phyloP scores from a whole-genome alignment of 2,113 vertebrate genomes.

The Lycaon pictus region DNA sequence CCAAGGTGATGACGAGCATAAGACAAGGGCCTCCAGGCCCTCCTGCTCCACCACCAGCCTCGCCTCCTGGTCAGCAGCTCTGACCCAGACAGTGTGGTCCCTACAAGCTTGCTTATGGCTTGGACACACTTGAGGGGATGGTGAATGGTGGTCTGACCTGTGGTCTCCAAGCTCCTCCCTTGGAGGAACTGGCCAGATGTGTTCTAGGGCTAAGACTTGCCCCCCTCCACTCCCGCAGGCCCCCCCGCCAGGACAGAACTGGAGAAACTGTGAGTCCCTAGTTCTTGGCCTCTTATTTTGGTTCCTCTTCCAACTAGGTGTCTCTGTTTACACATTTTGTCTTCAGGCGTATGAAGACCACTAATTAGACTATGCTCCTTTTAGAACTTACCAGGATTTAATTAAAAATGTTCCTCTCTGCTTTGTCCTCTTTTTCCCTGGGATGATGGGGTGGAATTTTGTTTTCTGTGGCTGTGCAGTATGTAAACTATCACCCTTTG shows the following conservation, averaged over 20 bases:
- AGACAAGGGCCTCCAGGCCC: background rate
- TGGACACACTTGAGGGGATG: accelerated
- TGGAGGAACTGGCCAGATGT: background rate
- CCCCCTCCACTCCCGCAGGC: too few species aligned
- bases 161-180: background rate
- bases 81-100: background rate
- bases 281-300: background rate
- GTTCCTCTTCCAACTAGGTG: background rate
- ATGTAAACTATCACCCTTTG: background rate
- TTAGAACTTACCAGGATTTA: background rate
- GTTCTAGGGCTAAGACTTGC: background rate
- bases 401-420: background rate
- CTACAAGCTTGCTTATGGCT: background rate
- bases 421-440: background rate
- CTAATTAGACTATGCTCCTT: background rate
- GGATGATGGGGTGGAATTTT: background rate
- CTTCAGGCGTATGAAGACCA: background rate
- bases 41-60: background rate
- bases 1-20: background rate
- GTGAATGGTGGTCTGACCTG: background rate
- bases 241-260: background rate
- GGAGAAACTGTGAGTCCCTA: background rate
- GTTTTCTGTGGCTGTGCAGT: background rate
- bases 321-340: background rate
- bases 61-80: background rate